Base-by-base conservation (phyloP, 2,113 vertebrate species). In the Oreocharis arfaki region DNA sequence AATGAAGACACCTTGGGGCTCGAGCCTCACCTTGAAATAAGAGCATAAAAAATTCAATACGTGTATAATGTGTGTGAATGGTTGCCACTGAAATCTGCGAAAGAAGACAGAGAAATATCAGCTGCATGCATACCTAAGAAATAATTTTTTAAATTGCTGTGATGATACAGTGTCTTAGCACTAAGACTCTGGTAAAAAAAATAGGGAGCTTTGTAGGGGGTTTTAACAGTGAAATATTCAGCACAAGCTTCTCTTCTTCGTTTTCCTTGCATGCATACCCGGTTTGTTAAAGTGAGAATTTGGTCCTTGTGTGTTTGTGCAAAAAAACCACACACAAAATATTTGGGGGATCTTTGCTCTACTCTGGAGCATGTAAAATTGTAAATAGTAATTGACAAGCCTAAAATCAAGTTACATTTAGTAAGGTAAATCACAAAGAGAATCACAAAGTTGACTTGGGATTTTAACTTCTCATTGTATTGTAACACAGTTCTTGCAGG, bases 1-100 rank as follows among this genome's bases (percentile, higher is more conserved):
- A 95, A 95, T 78, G 56, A 94, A 94, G 95, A 83, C n/a, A 95
- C 78, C 78, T 95, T 85, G 32, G 63, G 91, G 81, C 87, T 95
- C 0, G 1, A 89, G 44, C 42, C 63, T 95, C 39, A 27, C 84
- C 60, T 93, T 93, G 60, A 91, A 95, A 94, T 96, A 81, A 94
- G 64, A 75, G 67, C 68, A 95, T 96, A 91, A 96, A 96, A 96
- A 67, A 93, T 93, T 77, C 64, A 93, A 70, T 67, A 52, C 46
- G 10, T 78, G 16, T 95, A 50, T 71, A 90, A 90, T 71, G 23
- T 74, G 64, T 47, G 37, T 80, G 80, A 93, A 86, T 28, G 17
- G 17, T 93, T 95, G 32, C 74, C 60, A 90, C 28, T 59, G 47
- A 84, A 94, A 89, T 84, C 33, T 78, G 26, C 83, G 61, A 79